A percentile compares a stretch with the other conserved stretches of the same genome.
Conservation (phyloP, 2,113 vertebrate species). For the Mastomys natalensis region DNA sequence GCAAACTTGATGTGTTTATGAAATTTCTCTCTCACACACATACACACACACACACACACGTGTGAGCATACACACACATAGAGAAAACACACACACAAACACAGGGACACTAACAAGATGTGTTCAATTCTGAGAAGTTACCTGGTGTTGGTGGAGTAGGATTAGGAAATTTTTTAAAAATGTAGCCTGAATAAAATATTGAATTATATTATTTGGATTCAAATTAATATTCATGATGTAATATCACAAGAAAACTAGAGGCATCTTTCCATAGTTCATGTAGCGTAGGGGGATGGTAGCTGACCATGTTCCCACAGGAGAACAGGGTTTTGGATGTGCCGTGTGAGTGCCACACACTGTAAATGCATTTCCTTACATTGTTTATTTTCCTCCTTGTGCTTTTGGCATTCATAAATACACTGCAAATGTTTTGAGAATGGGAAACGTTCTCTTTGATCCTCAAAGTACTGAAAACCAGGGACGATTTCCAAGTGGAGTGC, state of each 20-base stretch:
- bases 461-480: background rate
- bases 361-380: background rate
- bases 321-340: background rate
- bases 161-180: background rate
- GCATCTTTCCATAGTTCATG: background rate
- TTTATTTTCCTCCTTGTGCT: background rate
- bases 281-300: background rate
- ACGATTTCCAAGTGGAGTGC: background rate
- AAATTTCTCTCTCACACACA: background rate
- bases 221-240: background rate
- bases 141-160: background rate
- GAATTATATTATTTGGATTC: background rate
- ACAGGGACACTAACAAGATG: background rate
- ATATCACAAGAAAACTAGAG: background rate
- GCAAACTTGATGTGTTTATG: background rate
- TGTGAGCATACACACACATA: too few relatives aligned
- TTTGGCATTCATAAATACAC: background rate
- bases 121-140: background rate
- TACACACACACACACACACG: background rate
- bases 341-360: background rate
- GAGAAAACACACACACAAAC: background rate
- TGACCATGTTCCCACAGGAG: background rate
- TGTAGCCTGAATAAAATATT: background rate
- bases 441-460: background rate
- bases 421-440: slow-evolving; percentile 33